phyloP scores from a whole-genome alignment of 2,113 vertebrate genomes.

The Mirounga angustirostris region DNA sequence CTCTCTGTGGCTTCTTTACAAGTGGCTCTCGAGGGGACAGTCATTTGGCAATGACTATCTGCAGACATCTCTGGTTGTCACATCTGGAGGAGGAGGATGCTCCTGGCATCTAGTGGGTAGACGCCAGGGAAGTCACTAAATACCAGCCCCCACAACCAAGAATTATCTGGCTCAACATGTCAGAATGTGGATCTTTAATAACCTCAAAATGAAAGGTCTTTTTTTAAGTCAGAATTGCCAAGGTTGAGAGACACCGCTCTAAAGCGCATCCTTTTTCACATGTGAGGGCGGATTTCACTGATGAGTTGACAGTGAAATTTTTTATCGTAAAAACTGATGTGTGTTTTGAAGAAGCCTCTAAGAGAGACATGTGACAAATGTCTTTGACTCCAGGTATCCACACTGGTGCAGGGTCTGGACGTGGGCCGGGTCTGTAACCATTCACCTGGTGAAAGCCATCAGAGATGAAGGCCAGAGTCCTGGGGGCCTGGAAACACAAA shows the following conservation, averaged over 20 bases:
- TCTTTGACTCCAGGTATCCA: not conserved
- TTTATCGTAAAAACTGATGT: not conserved
- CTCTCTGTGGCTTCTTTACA: not conserved
- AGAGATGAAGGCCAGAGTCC: not conserved
- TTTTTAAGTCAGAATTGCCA: not conserved
- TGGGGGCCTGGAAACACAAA: not conserved
- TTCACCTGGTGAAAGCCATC: not conserved
- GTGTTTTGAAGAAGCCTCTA: not conserved
- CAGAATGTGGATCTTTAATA: not conserved
- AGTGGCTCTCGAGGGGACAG: not conserved
- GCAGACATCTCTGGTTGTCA: not conserved
- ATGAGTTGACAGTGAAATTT: not conserved
- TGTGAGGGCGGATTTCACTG: not conserved
- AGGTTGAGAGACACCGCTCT: not conserved
- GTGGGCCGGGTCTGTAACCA: rapidly evolving
- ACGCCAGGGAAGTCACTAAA: not conserved
- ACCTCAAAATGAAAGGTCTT: not conserved
- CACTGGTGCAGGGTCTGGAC: too few species aligned
- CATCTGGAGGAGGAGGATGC: not conserved
- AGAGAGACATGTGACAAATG: not conserved
- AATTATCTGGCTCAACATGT: not conserved
- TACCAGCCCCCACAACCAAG: not conserved
- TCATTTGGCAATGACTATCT: not conserved
- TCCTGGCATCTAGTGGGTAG: not conserved
- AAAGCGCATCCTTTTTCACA: not conserved